Evolutionary conservation across 2,797 vertebrate genomes (phyloP), one percentile per base, ranked within the genome.

Genomic region (Streptopelia turtur): DNA sequence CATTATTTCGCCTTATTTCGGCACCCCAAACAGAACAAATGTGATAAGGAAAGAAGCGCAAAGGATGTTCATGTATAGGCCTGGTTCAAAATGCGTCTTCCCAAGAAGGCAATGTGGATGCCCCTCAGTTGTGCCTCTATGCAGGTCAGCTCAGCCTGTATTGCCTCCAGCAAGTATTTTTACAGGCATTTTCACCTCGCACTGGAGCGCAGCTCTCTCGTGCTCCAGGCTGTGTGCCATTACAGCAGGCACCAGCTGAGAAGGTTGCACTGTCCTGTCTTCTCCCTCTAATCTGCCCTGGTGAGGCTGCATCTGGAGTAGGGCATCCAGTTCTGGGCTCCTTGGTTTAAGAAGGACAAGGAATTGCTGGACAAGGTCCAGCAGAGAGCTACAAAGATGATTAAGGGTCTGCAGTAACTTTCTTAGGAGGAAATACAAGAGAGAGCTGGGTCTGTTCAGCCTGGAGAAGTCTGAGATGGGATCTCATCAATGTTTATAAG

Each of bases 121-220:
- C 16, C 56, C 91, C 45, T 71, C 53, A 50, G 17, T 5, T 65
- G 45, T 35, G 85, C 20, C 59, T 37, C 74, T 41, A 17, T 5
- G 5, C 28, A 70, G 63, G 30, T 24, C n/a, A 83, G 39, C 53
- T 52, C 91, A 90, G 70, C 33, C 55, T 49, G 35, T 53, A 82
- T 79, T 50, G 87, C 93, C 50, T 82, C 87, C 43, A 86, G 65
- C 70, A 86, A 80, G 78, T 91, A 92, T 91, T 90, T 94, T 95
- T 81, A 95, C 37, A 90, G 65, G 63, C 20, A 18, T 12, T 69
- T 81, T 93, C 69, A 43, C 31, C 57, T 90, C 83, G 66, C 31
- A 33, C 64, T 35, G 69, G 78, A 86, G 87, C 11, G 10, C 49
- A 75, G 72, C 41, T 50, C 31, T 1, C 69, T 74, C 85, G 74